Base-by-base conservation (phyloP, 2,113 vertebrate species). In the Oreochromis niloticus region DNA sequence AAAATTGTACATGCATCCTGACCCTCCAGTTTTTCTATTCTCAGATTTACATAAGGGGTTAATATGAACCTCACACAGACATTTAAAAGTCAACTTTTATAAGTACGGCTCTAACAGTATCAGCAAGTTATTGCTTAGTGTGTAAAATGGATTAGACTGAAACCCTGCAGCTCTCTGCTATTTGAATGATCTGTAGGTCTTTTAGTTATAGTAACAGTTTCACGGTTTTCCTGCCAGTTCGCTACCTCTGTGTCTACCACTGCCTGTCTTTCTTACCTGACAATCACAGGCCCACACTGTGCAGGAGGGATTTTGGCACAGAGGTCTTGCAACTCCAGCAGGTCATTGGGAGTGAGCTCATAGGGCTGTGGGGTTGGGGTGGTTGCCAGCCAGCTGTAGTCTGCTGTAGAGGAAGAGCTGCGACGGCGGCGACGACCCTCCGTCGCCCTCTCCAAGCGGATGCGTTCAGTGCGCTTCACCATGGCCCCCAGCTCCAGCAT, bases 381-480 rank as follows among this genome's bases (percentile, higher is more conserved):
- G 19, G 59, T 92, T 8, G 95, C 96, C 89, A 97, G 93, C 97
- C 97, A 97, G 93, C 95, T 96, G 94, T 97, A 97, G 89, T 97
- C 96, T 4, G 94, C 96, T 1, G 95, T 86, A 55, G 95, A 94
- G 32, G 96, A 87, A 8, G 95, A 96, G 91, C 95, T 95, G 11
- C 92, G 93, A 1, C 95, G 95, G 11, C 95, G 93, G 4, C 94
- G 94, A 0, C 94, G 90, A 5, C 92, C 92, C 85, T 96, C 92
- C 2, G 89, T 89, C 0, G 91, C 94, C 12, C 94, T 92, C 68
- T 97, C 96, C 59, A 96, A 91, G 43, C 91, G 95, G 27, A 97
- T 95, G 8, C 96, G 96, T 54, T 97, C 96, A 2, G 95, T 96
- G 5, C 96, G 95, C 82, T 97, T 97, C 80, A 97, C 94, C 91